These are phyloP conservation scores for Plectrocnemia conspersa DNA, from an alignment of 1,140 invertebrate species.

Conservation along the genomic window DNA sequence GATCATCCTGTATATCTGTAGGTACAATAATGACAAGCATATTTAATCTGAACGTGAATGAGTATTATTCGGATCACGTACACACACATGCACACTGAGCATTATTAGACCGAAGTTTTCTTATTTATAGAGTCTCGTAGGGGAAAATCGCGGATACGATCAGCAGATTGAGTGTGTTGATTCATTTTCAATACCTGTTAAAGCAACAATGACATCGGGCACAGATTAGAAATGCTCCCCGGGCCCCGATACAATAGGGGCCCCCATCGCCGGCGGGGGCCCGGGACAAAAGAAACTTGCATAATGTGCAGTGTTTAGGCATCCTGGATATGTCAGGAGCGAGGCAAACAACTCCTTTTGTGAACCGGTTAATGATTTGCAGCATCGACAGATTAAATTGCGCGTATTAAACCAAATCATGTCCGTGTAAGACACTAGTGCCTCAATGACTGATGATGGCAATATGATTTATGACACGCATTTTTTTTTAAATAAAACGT, in stretches of 20 bases:
- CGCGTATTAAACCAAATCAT: not conserved
- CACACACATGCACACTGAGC: too few species aligned
- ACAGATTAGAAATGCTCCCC: slow-evolving; percentile 25
- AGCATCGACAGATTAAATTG: slow-evolving; percentile 5
- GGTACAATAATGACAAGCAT: too few species aligned
- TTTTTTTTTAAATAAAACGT: too few species aligned
- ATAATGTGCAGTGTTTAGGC: slow-evolving; percentile 18
- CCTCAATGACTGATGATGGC: too few species aligned
- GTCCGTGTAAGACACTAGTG: too few species aligned
- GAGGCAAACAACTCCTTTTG: slow-evolving; percentile 3
- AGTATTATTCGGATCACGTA: too few species aligned
- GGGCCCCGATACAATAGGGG: slow-evolving; percentile 10
- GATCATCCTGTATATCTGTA: too few species aligned
- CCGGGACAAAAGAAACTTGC: slow-evolving; percentile 20
- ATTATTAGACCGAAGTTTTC: too few species aligned
- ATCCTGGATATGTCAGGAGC: slow-evolving; percentile 6
- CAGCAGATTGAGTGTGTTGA: slow-evolving; percentile 16
- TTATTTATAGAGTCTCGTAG: too few species aligned
- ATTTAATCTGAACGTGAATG: too few species aligned
- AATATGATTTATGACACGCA: too few species aligned
- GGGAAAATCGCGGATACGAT: slow-evolving; percentile 1
- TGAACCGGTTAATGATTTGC: not conserved
- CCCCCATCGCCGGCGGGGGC: slow-evolving; percentile 1
- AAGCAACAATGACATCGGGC: slow-evolving; percentile 24
- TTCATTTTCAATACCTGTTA: slow-evolving; percentile 27